Conservation (phyloP, 2,797 vertebrate genomes). For the Gallinago stenura region DNA sequence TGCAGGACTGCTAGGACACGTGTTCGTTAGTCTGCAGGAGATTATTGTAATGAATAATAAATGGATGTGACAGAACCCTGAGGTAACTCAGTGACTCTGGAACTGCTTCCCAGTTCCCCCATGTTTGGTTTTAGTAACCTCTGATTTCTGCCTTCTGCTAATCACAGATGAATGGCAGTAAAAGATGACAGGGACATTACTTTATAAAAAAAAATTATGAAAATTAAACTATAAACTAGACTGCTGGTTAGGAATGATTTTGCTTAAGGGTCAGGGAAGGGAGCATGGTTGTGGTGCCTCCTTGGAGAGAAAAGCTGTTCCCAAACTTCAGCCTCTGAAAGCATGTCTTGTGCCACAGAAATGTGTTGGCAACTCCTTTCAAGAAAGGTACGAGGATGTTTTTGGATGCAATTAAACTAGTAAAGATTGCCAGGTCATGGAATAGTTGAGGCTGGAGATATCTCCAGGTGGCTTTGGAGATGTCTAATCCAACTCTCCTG, state of each 20-base stretch:
- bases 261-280: background rate
- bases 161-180: background rate
- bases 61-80: conserved; percentile 31
- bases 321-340: background rate
- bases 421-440: background rate
- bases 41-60: conserved; percentile 14
- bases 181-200: background rate
- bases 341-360: background rate
- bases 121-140: background rate
- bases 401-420: background rate
- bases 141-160: conserved; percentile 8
- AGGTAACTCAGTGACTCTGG: conserved; percentile 15
- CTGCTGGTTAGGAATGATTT: background rate
- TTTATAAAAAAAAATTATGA: background rate
- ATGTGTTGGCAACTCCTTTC: background rate
- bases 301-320: background rate
- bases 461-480: background rate
- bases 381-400: background rate
- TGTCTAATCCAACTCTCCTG: background rate
- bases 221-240: background rate
- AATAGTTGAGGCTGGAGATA: background rate
- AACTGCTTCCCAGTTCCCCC: background rate
- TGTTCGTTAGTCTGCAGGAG: background rate
- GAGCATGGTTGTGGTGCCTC: background rate
- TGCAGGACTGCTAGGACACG: background rate